These are phyloP conservation scores for Leptarthrus brevirostris DNA, from an alignment of 2,888 invertebrate species.

Conservation along the genomic window DNA sequence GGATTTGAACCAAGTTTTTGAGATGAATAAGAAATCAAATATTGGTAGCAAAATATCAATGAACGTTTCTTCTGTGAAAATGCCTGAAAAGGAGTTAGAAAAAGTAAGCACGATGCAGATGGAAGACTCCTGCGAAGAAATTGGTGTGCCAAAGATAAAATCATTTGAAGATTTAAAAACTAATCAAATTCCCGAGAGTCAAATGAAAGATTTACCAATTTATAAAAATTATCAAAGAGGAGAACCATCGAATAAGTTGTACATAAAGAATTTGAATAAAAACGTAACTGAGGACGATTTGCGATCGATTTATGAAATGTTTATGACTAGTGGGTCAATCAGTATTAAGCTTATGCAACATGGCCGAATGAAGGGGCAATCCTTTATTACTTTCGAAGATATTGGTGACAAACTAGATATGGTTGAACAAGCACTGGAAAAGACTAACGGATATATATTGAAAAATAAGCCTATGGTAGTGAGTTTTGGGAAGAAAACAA, in stretches of 20 bases:
- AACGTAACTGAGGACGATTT: conserved; percentile 81
- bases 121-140: background rate
- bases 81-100: conserved; percentile 19
- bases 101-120: background rate
- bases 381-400: conserved; percentile 78
- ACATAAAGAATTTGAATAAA: conserved; percentile 91
- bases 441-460: conserved; percentile 88
- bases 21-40: conserved; percentile 45
- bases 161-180: conserved; percentile 74
- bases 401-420: conserved; percentile 63
- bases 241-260: conserved; percentile 83
- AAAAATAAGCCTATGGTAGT: conserved; percentile 93
- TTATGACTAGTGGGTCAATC: conserved; percentile 68
- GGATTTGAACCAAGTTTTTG: conserved; percentile 50
- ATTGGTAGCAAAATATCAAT: conserved; percentile 58
- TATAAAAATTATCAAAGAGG: conserved; percentile 90
- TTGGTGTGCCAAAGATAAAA: conserved; percentile 52
- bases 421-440: conserved; percentile 80
- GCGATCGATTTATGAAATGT: conserved; percentile 79
- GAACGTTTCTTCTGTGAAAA: conserved; percentile 54
- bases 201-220: conserved; percentile 79
- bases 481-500: conserved; percentile 76
- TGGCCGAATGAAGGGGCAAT: conserved; percentile 97
- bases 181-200: conserved; percentile 77
- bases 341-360: conserved; percentile 89